A percentile compares a stretch with the other conserved stretches of the same genome.
These are phyloP conservation scores for Andrena chrysosceles DNA, from an alignment of 2,888 invertebrate species.

Conservation along the genomic window DNA sequence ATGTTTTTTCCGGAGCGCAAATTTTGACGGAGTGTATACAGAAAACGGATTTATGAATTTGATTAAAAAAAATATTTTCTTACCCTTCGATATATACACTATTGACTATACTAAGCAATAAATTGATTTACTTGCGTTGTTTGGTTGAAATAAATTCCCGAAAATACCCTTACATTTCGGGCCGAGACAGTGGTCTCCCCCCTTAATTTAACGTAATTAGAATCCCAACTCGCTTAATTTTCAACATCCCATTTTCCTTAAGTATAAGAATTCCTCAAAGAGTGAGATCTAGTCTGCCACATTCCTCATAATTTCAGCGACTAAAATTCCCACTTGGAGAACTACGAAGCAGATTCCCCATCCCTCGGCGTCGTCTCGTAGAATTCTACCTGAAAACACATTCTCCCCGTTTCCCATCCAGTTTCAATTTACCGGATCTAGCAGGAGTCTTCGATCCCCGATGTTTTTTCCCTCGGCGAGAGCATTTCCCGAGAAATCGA, in stretches of 20 bases:
- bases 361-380: conserved; percentile 33
- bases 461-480: conserved; percentile 45
- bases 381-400: conserved; percentile 43
- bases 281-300: neutral
- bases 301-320: neutral
- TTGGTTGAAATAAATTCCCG: too few species aligned
- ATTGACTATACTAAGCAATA: too few species aligned
- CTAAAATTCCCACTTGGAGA: conserved; percentile 21
- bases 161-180: too few species aligned
- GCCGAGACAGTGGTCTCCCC: too few species aligned
- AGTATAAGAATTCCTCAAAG: neutral
- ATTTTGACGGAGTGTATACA: too few species aligned
- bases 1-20: too few species aligned
- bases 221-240: too few species aligned
- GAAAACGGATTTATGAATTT: too few species aligned
- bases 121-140: too few species aligned
- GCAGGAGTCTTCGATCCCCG: conserved; percentile 61
- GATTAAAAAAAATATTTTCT: too few species aligned
- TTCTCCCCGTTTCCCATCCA: conserved; percentile 57
- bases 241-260: neutral
- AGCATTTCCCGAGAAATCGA: conserved; percentile 68
- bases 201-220: too few species aligned
- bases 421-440: conserved; percentile 72
- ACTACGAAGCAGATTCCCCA: conserved; percentile 1
- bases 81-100: too few species aligned